These are phyloP conservation scores for Synergus gifuensis DNA, from an alignment of 2,888 invertebrate genomes.

Conservation along the genomic window DNA sequence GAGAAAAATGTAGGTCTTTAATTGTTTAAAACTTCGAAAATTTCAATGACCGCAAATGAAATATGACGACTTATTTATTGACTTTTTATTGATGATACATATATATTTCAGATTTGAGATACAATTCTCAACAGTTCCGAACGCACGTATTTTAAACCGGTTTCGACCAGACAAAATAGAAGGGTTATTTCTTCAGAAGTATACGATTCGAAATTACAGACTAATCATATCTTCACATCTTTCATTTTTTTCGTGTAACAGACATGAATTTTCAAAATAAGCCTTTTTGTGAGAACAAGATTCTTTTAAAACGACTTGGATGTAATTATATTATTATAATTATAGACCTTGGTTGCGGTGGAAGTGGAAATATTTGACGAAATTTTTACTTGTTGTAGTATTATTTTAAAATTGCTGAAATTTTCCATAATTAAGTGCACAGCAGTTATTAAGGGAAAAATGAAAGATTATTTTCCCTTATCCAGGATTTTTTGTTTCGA, in stretches of 20 bases:
- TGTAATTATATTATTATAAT: background rate
- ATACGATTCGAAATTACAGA: constrained; percentile 4
- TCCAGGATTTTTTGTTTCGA: background rate
- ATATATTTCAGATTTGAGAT: constrained; percentile 14
- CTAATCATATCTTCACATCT: constrained; percentile 20
- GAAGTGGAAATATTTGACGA: background rate
- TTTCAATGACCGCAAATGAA: no score
- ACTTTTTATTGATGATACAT: background rate
- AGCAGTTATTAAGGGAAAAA: background rate
- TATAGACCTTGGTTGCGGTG: background rate
- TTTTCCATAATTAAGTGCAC: background rate
- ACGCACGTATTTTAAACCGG: constrained; percentile 7
- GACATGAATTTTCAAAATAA: background rate
- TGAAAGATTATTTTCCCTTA: background rate
- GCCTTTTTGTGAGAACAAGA: background rate
- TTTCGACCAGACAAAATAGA: constrained; percentile 22
- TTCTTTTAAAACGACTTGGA: background rate
- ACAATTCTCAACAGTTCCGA: background rate
- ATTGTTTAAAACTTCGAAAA: no score
- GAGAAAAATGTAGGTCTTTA: no score
- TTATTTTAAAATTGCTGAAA: background rate
- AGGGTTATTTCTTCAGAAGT: background rate
- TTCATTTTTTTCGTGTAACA: background rate
- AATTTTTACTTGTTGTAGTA: no score
- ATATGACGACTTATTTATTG: no score